Conservation (phyloP, 2,797 vertebrate species). For the Craterocephalus amniculus region DNA sequence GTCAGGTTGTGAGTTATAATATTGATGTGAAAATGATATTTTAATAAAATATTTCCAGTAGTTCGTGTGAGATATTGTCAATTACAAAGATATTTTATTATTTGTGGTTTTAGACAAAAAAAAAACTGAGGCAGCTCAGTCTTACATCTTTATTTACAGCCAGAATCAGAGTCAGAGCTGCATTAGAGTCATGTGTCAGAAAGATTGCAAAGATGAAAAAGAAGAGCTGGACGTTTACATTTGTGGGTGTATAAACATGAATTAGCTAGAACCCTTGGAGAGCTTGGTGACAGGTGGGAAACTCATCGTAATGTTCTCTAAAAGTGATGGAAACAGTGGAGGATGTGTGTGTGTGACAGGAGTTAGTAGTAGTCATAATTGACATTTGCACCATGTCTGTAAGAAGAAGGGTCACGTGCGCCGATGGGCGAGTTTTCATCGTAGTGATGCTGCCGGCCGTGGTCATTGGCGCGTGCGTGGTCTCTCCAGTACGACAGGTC, state of each 20-base stretch:
- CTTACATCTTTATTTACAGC: conserved; percentile 52
- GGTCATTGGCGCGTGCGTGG: conserved; percentile 82
- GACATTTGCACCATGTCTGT: conserved; percentile 90
- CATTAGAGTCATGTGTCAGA: neutral
- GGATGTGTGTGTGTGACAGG: neutral
- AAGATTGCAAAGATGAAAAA: neutral
- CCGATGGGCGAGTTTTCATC: conserved; percentile 91
- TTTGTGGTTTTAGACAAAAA: neutral
- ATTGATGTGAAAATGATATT: conserved; percentile 90
- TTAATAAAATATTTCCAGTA: conserved; percentile 94
- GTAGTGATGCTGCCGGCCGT: conserved; percentile 91
- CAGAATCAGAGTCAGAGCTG: conserved; percentile 2
- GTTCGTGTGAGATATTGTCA: conserved; percentile 36
- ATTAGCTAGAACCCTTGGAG: conserved; percentile 2
- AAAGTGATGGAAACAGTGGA: neutral
- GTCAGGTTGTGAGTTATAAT: conserved; percentile 59
- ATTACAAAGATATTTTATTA: neutral
- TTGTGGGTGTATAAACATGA: neutral
- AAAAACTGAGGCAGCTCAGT: neutral
- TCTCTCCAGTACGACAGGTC: conserved; percentile 92
- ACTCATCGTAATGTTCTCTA: neutral
- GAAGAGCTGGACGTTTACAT: neutral
- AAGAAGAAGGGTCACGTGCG: conserved; percentile 78
- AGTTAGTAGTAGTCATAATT: conserved; percentile 94
- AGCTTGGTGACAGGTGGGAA: neutral